Evolutionary conservation across 2,113 vertebrate species (phyloP).

Genomic region (Pangasianodon gigas): DNA sequence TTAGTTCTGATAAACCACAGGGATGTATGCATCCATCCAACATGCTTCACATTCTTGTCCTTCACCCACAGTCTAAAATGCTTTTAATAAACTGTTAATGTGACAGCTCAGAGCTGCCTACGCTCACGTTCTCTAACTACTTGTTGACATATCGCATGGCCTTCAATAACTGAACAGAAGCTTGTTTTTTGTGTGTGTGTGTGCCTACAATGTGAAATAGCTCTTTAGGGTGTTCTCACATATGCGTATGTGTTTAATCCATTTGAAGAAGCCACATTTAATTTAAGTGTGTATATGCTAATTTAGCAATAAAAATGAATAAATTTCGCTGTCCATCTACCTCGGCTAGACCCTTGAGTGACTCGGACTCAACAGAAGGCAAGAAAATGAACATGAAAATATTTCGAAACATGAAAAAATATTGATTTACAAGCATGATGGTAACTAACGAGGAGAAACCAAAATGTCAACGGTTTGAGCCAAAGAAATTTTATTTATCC

Average conservation of each 20-base stretch:
- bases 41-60: conserved; percentile 85
- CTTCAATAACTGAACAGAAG: not conserved
- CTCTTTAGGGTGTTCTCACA: not conserved
- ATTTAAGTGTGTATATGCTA: not conserved
- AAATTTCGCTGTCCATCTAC: not conserved
- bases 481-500: not conserved
- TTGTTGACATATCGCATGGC: not conserved
- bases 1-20: conserved; percentile 54
- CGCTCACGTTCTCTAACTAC: not conserved
- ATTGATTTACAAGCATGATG: not conserved
- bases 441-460: not conserved
- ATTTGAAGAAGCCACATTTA: not conserved
- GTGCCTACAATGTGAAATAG: not conserved
- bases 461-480: not conserved
- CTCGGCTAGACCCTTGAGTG: too few species aligned
- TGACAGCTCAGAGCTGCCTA: conserved; percentile 38
- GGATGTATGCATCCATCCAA: conserved; percentile 66
- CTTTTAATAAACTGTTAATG: conserved; percentile 70
- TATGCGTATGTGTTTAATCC: not conserved
- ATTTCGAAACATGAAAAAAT: not conserved
- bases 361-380: not conserved
- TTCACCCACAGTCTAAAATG: conserved; percentile 82
- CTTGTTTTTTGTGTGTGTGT: not conserved
- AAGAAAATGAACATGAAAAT: not conserved
- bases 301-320: not conserved